These are phyloP conservation scores for Pitta sordida DNA, from an alignment of 2,113 vertebrate species.

Conservation along the genomic window DNA sequence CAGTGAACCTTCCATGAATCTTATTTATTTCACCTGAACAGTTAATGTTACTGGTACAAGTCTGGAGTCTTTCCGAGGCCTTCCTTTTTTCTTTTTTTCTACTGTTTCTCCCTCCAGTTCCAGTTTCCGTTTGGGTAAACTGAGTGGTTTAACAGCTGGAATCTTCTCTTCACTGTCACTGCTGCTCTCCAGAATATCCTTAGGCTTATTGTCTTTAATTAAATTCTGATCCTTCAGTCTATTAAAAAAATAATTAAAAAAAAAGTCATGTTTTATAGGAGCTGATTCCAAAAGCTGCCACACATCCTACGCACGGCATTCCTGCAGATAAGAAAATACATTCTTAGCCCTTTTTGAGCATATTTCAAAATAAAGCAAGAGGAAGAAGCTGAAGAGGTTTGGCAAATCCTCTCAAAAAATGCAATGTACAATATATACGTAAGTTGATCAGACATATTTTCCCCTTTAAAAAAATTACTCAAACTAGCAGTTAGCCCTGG, in stretches of 20 bases:
- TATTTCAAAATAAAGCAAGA: not conserved
- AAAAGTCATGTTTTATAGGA: not conserved
- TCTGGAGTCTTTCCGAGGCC: conserved; percentile 91
- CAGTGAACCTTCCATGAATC: not conserved
- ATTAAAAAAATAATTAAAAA: not conserved
- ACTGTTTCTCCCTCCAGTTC: conserved; percentile 87
- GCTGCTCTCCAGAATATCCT: conserved; percentile 87
- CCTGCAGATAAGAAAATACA: not conserved
- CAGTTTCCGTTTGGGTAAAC: conserved; percentile 84
- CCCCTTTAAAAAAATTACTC: not conserved
- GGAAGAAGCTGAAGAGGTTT: not conserved
- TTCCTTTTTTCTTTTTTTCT: conserved; percentile 95
- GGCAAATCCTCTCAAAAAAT: not conserved
- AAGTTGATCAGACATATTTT: not conserved
- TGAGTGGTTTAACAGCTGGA: conserved; percentile 78
- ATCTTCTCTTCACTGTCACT: conserved; percentile 96
- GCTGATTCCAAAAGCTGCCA: not conserved
- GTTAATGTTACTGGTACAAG: conserved; percentile 79
- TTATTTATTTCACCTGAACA: conserved; percentile 78
- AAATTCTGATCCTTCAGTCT: conserved; percentile 84
- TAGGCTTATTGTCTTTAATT: conserved; percentile 80
- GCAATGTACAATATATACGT: not conserved
- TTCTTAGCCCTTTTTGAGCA: not conserved
- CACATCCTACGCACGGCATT: not conserved
- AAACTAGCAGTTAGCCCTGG: not conserved